phyloP scores from a whole-genome alignment of 2,797 vertebrate species.

The Schizopygopsis malacanthus region DNA sequence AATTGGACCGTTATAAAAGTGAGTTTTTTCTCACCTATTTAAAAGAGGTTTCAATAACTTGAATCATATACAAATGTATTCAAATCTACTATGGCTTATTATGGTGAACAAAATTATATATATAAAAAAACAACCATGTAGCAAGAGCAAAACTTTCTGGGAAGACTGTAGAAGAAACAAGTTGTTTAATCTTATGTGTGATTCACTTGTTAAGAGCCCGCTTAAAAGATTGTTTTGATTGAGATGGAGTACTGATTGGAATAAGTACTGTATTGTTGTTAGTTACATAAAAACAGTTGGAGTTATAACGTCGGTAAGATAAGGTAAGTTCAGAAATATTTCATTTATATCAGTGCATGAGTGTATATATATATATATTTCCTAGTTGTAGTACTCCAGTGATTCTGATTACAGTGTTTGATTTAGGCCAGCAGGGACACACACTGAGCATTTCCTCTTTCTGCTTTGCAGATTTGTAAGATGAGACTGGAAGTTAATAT shows the following conservation, averaged over 20 bases:
- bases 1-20: not conserved
- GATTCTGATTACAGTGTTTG: conserved; percentile 3
- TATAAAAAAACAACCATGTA: not conserved
- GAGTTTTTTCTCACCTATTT: not conserved
- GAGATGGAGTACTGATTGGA: no score
- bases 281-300: not conserved
- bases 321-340: conserved; percentile 22
- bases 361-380: conserved; percentile 27
- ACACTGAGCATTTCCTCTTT: not conserved
- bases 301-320: not conserved
- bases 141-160: not conserved
- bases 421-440: not conserved
- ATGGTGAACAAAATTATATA: not conserved
- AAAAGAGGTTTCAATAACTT: not conserved
- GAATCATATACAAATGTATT: not conserved
- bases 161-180: not conserved
- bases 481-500: conserved; percentile 7
- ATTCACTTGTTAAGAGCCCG: not conserved
- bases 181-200: not conserved
- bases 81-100: not conserved
- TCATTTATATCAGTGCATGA: conserved; percentile 7
- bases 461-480: conserved; percentile 11
- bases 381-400: not conserved
- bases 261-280: not conserved
- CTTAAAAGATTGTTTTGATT: not conserved